Evolutionary conservation across 2,113 vertebrate genomes (phyloP).

Genomic region (Strix uralensis): DNA sequence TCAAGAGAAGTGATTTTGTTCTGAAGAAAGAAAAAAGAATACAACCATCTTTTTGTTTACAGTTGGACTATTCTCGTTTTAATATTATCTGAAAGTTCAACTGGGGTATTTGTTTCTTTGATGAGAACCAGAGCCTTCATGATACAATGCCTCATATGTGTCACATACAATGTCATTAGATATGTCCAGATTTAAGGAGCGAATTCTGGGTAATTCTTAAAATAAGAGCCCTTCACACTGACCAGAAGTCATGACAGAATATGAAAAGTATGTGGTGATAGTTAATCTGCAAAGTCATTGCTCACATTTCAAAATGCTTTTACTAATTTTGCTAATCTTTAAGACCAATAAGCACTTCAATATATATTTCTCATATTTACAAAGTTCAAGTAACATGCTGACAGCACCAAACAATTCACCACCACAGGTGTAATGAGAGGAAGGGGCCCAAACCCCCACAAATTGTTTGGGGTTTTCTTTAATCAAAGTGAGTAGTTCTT

Average conservation of each 20-base stretch:
- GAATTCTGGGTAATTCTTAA: slow-evolving; percentile 41
- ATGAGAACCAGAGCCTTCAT: slow-evolving; percentile 48
- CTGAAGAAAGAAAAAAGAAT: neutral
- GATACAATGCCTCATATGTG: slow-evolving; percentile 33
- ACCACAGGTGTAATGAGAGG: neutral
- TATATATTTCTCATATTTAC: neutral
- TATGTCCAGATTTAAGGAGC: slow-evolving; percentile 8
- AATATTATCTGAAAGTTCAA: slow-evolving; percentile 37
- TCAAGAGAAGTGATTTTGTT: slow-evolving; percentile 26
- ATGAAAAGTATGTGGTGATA: neutral
- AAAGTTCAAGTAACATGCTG: neutral
- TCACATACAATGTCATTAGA: slow-evolving; percentile 18
- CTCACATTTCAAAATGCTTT: neutral
- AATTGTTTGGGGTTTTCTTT: neutral
- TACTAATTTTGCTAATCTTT: neutral
- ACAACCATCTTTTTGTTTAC: neutral
- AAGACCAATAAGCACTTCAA: neutral
- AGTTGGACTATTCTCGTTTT: slow-evolving; percentile 1
- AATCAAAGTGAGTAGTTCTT: neutral
- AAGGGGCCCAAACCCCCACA: neutral
- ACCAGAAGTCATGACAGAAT: slow-evolving; percentile 31
- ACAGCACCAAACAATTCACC: neutral
- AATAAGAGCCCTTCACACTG: slow-evolving; percentile 39
- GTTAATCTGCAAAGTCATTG: neutral
- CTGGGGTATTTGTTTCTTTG: slow-evolving; percentile 53